A percentile compares a stretch with the other conserved stretches of the same genome.
Conservation (phyloP, 2,888 invertebrate genomes). For the Seira ritae region DNA sequence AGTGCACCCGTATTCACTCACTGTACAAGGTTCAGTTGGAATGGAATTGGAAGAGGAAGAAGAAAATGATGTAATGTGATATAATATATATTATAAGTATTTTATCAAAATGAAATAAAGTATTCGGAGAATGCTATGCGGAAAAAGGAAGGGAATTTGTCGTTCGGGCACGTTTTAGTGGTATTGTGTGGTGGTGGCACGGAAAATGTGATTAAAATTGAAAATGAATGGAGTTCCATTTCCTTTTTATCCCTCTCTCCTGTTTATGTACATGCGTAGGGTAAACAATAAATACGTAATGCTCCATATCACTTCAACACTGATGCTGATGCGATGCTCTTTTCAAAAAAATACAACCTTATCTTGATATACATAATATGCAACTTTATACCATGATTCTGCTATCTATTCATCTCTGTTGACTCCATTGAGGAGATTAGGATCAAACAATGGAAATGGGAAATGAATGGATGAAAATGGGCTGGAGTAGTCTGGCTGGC, state of each 20-base stretch:
- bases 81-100: too few relatives aligned
- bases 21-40: background rate
- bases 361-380: conserved; percentile 24
- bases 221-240: conserved; percentile 56
- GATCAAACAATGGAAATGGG: too few relatives aligned
- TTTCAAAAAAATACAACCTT: conserved; percentile 11
- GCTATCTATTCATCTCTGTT: too few relatives aligned
- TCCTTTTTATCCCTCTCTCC: conserved; percentile 36
- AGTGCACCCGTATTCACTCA: too few relatives aligned
- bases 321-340: too few relatives aligned
- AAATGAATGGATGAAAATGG: too few relatives aligned
- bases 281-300: too few relatives aligned
- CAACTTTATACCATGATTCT: background rate
- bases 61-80: conserved; percentile 47
- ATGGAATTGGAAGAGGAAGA: background rate
- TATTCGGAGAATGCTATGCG: conserved; percentile 20
- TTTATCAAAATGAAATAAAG: conserved; percentile 56
- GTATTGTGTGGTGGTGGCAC: conserved; percentile 70
- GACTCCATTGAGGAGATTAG: too few relatives aligned
- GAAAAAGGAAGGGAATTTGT: conserved; percentile 46
- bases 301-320: too few relatives aligned
- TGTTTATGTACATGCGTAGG: too few relatives aligned
- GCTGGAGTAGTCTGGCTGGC: too few relatives aligned
- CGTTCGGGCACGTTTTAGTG: conserved; percentile 59
- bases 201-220: conserved; percentile 69